Evolutionary conservation across 2,888 invertebrate genomes (phyloP).

Genomic region (Cancer borealis): DNA sequence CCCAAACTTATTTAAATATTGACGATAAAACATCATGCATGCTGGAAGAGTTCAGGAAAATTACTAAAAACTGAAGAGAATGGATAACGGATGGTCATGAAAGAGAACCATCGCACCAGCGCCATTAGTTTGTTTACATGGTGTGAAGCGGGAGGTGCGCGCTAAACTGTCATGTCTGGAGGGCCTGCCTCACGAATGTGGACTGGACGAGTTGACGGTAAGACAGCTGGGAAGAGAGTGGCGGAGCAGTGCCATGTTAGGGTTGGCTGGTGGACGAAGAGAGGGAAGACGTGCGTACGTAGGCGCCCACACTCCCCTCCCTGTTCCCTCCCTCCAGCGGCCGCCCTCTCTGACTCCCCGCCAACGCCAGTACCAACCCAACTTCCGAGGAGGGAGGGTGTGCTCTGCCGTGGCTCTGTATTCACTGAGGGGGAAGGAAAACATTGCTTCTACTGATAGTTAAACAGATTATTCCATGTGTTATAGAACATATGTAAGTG

Average conservation of each 20-base stretch:
- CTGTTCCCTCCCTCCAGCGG: neutral
- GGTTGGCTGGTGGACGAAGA: neutral
- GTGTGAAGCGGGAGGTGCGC: neutral
- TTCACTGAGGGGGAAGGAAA: neutral
- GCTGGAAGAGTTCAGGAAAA: neutral
- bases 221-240: neutral
- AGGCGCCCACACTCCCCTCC: conserved; percentile 42
- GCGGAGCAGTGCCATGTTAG: neutral
- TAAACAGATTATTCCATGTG: neutral
- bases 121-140: neutral
- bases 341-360: conserved; percentile 2
- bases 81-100: neutral
- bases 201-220: neutral
- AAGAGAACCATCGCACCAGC: neutral
- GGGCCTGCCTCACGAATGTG: neutral
- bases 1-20: neutral
- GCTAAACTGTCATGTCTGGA: neutral
- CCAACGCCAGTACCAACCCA: conserved; percentile 23
- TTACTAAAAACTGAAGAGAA: neutral
- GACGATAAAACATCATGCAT: neutral
- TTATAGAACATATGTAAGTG: neutral
- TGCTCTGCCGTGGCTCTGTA: neutral
- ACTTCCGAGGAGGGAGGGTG: conserved; percentile 24
- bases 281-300: neutral
- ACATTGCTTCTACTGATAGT: neutral